These are phyloP conservation scores for Lerema accius DNA, from an alignment of 1,140 invertebrate genomes.

Conservation along the genomic window DNA sequence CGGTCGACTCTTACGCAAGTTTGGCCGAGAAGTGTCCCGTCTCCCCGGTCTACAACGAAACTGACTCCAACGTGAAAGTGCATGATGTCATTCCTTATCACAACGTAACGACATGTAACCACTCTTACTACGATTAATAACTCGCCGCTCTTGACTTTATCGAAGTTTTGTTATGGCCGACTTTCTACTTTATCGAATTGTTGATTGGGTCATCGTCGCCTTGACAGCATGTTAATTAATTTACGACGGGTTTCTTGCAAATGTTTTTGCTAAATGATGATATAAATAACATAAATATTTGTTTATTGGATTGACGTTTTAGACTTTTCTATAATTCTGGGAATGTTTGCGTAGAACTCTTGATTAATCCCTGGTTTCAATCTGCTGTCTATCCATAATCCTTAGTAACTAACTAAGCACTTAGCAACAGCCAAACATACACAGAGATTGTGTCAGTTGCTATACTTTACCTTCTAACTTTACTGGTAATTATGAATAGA, in stretches of 20 bases:
- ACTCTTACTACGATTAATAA: not conserved
- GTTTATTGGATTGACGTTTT: not conserved
- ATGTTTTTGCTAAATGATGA: not conserved
- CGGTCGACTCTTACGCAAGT: constrained; percentile 58
- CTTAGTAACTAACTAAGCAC: too few relatives aligned
- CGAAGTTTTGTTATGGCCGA: not conserved
- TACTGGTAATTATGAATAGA: too few relatives aligned
- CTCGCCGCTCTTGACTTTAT: not conserved
- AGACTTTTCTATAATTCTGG: not conserved
- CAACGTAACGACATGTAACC: constrained; percentile 8
- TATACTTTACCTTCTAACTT: too few relatives aligned
- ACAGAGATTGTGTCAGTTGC: too few relatives aligned
- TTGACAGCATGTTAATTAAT: too few relatives aligned
- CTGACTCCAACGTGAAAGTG: constrained; percentile 55
- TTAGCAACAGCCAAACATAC: too few relatives aligned
- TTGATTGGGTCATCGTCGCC: too few relatives aligned
- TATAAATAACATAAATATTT: not conserved
- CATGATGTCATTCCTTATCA: constrained; percentile 51
- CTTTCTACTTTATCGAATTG: too few relatives aligned
- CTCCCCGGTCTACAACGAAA: constrained; percentile 45
- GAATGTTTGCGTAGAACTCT: not conserved
- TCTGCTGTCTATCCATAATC: too few relatives aligned
- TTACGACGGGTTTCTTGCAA: not conserved
- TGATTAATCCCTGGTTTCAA: too few relatives aligned
- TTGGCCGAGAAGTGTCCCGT: constrained; percentile 25